Evolutionary conservation across 2,113 vertebrate genomes (phyloP).

Genomic region (Aviceda subcristata): DNA sequence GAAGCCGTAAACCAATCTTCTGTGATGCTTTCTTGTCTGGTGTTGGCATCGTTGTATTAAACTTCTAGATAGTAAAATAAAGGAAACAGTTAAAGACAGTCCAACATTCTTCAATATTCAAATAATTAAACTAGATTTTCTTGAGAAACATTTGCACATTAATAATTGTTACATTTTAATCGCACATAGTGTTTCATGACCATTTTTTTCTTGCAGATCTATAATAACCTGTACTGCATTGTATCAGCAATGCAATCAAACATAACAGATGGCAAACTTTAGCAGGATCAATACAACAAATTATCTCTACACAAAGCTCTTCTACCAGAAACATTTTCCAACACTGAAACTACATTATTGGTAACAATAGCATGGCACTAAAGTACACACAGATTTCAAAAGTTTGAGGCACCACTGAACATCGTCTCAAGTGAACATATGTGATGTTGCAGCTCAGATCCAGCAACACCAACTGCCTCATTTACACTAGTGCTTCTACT

Average conservation of each 20-base stretch:
- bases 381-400: neutral
- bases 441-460: neutral
- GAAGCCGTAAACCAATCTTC: slow-evolving; percentile 93
- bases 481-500: neutral
- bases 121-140: neutral
- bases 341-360: neutral
- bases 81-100: neutral
- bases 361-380: neutral
- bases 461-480: neutral
- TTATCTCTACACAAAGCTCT: neutral
- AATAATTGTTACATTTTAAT: neutral
- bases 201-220: neutral
- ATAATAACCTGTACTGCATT: neutral
- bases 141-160: neutral
- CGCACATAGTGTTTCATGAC: neutral
- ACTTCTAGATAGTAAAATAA: slow-evolving; percentile 80
- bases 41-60: slow-evolving; percentile 83
- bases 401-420: neutral
- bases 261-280: neutral
- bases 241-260: neutral
- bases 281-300: neutral
- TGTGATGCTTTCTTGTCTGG: slow-evolving; percentile 96
- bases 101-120: neutral
- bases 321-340: neutral
- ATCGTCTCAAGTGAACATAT: neutral